Percentiles rank a stretch among this genome's conserved stretches.
Conservation (phyloP, 1,140 invertebrate genomes). For the Habropoda laboriosa region DNA sequence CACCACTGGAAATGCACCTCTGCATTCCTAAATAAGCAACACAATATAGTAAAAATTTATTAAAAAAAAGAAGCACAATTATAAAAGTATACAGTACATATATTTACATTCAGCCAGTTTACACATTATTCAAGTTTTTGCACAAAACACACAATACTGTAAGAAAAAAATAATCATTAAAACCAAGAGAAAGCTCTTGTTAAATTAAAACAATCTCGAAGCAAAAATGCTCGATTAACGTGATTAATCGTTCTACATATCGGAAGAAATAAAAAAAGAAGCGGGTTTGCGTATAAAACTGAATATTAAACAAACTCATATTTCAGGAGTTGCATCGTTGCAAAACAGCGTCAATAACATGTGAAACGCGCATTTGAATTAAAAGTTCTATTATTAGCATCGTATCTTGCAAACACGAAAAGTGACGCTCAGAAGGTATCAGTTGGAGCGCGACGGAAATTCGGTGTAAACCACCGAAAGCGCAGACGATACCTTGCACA, state of each 20-base stretch:
- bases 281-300: background rate
- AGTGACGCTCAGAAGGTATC: constrained; percentile 28
- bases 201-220: background rate
- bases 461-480: constrained; percentile 4
- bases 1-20: constrained; percentile 95
- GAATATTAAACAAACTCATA: background rate
- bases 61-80: background rate
- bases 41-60: constrained; percentile 40
- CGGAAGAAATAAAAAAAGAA: background rate
- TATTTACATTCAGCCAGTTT: constrained; percentile 4
- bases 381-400: constrained; percentile 62
- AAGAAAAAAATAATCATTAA: constrained; percentile 19
- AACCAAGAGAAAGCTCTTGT: background rate
- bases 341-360: background rate
- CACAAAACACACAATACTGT: constrained; percentile 8
- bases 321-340: background rate
- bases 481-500: constrained; percentile 91
- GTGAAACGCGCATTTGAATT: constrained; percentile 23
- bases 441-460: background rate
- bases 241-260: background rate
- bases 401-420: constrained; percentile 20
- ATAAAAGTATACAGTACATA: background rate
- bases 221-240: background rate
- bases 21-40: constrained; percentile 90
- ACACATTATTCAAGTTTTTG: background rate